Percentiles rank a stretch among this genome's conserved stretches.
These are phyloP conservation scores for Limanda limanda DNA, from an alignment of 2,113 vertebrate species.

Conservation along the genomic window DNA sequence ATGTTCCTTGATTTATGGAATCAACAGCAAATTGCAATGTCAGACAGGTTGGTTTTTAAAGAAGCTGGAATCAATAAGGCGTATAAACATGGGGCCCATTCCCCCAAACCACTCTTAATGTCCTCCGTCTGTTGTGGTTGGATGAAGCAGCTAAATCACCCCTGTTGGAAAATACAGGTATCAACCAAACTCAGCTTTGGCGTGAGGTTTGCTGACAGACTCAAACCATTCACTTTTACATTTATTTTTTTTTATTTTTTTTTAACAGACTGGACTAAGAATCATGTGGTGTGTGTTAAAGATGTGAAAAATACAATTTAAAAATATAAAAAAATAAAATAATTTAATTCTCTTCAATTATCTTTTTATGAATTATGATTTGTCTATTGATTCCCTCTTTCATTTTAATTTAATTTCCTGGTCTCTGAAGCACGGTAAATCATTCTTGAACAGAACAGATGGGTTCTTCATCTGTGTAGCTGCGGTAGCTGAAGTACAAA, in stretches of 20 bases:
- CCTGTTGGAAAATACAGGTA: not conserved
- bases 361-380: not conserved
- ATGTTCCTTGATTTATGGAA: constrained; percentile 16
- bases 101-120: not conserved
- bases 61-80: constrained; percentile 14
- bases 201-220: not conserved
- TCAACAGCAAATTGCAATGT: not conserved
- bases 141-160: constrained; percentile 1
- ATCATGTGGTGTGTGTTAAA: not conserved
- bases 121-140: not conserved
- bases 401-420: not conserved
- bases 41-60: not conserved
- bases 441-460: not conserved
- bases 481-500: not conserved
- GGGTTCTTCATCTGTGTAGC: not conserved
- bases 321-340: no score
- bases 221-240: not conserved
- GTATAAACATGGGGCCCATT: not conserved
- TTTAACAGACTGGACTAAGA: not conserved
- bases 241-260: no score
- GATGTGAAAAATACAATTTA: not conserved
- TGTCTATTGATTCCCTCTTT: not conserved
- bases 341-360: not conserved
- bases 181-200: not conserved
- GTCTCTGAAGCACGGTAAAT: not conserved